Base-by-base conservation (phyloP, 2,888 invertebrate species). In the Priocnemis perturbator region DNA sequence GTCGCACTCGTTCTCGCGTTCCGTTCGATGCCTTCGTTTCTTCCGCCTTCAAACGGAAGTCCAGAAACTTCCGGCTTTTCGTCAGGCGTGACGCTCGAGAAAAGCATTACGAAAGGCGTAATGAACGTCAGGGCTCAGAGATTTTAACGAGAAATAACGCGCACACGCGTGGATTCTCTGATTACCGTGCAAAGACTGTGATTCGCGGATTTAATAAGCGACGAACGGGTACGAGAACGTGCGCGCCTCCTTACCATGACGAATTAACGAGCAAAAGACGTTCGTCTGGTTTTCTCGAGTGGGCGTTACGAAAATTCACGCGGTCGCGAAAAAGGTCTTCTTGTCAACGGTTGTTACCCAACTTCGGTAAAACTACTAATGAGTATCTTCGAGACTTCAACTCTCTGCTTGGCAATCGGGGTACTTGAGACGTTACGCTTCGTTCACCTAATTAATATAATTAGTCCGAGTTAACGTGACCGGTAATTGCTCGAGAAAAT, bases 81-180 rank as follows among this genome's bases (percentile, higher is more conserved):
- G 64, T 72, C 66, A 63, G 67, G 74, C 80, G 78, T 73, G 78
- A 78, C 79, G 80, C 71, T 53, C 70, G 60, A 64, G 61, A 47
- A 67, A 65, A 69, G 57, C 64, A 72, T 72, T 74, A 52, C 66
- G 80, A 65, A 66, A 63, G 19, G 71, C 66, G 74, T 73, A 76
- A 79, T 79, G 78, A 79, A 72, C 74, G 73, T 67, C 69, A 45
- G 65, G 59, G 64, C 64, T 59, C 67, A 64, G 64, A 20, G 59
- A 71, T 53, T 74, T 80, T 77, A 79, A 80, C 68, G 72, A 72
- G 76, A 69, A 67, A 62, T 77, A 74, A 67, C 55, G 65, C 65
- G 71, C 64, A 50, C 62, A 66, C 65, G 61, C 65, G 56, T 44
- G 47, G 11, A 61, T 64, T 52, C 23, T 47, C n/a, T 69, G 69